Evolutionary conservation across 1,140 invertebrate genomes (phyloP).

Genomic region (Sitobion miscanthi): DNA sequence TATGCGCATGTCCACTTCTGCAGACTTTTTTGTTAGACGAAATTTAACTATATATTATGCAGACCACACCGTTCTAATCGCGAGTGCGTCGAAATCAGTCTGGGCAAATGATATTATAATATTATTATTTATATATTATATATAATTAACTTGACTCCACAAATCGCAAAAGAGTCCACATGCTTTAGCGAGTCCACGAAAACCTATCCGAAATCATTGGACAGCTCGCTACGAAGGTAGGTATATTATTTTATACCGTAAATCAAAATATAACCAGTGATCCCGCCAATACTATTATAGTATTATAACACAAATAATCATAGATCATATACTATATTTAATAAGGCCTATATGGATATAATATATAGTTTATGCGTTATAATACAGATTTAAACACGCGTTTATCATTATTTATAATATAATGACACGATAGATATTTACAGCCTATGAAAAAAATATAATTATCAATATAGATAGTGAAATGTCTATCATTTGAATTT

Average conservation of each 20-base stretch:
- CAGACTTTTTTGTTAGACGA: no score
- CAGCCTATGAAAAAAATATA: not conserved
- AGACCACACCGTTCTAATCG: not conserved
- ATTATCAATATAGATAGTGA: not conserved
- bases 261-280: no score
- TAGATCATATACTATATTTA: no score
- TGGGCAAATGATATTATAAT: not conserved
- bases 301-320: no score
- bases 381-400: not conserved
- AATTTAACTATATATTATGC: no score
- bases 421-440: not conserved
- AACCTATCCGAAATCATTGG: not conserved
- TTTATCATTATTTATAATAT: not conserved
- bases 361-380: not conserved
- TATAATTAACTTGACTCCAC: not conserved
- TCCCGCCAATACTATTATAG: no score
- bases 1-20: not conserved
- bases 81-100: not conserved
- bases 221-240: no score
- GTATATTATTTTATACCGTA: no score
- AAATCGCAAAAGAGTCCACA: not conserved
- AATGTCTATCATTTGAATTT: not conserved
- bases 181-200: not conserved
- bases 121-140: not conserved
- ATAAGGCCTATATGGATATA: no score